Conservation (phyloP, 2,888 invertebrate species). For the Mystacides longicornis region DNA sequence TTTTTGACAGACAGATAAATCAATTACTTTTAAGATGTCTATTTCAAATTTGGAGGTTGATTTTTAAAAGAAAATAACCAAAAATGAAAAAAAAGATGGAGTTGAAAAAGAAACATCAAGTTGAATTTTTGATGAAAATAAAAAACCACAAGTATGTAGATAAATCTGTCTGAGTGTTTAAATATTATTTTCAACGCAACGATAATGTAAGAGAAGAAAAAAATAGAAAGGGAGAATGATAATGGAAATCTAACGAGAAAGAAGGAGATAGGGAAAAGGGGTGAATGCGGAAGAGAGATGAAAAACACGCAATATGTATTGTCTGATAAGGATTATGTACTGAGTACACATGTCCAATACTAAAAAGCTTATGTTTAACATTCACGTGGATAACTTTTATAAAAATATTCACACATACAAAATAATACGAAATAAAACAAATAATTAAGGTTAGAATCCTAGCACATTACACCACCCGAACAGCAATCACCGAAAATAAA, state of each 20-base stretch:
- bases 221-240: constrained; percentile 1
- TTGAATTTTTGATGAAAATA: no score
- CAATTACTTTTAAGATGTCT: no score
- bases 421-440: not conserved
- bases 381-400: constrained; percentile 13
- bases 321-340: constrained; percentile 16
- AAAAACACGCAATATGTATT: constrained; percentile 13
- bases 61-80: no score
- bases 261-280: not conserved
- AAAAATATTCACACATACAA: not conserved
- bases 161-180: no score
- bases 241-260: no score
- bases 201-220: not conserved
- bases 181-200: no score
- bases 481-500: constrained; percentile 8
- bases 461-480: not conserved
- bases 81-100: no score
- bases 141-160: no score
- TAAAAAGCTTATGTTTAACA: constrained; percentile 13
- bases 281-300: constrained; percentile 12
- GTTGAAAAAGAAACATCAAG: no score
- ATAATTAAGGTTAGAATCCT: not conserved
- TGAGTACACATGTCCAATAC: constrained; percentile 11
- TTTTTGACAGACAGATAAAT: no score
- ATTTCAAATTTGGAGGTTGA: no score